These are phyloP conservation scores for Listrodromus nycthemerus DNA, from an alignment of 2,888 invertebrate species.

Conservation along the genomic window DNA sequence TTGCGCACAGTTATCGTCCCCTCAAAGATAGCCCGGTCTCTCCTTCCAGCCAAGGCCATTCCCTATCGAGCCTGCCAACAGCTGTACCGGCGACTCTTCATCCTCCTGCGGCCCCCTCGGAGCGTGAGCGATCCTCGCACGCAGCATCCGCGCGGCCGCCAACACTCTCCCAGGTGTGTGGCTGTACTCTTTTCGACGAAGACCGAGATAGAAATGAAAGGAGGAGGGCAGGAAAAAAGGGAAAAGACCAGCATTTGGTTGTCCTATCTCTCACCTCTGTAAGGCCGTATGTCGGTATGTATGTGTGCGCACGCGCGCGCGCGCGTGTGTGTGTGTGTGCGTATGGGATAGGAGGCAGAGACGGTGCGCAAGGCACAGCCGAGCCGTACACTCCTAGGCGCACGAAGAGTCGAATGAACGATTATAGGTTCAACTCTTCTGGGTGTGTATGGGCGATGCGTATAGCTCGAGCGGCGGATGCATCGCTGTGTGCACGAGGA, in stretches of 20 bases:
- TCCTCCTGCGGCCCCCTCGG: background rate
- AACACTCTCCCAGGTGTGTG: constrained; percentile 52
- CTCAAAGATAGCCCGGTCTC: constrained; percentile 1
- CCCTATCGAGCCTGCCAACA: constrained; percentile 5
- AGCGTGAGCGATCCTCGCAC: constrained; percentile 49
- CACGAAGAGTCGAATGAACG: constrained; percentile 52
- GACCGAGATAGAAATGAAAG: background rate
- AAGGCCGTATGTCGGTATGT: background rate
- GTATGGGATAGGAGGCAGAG: background rate
- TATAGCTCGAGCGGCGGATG: background rate
- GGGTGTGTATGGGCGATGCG: background rate
- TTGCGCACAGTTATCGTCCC: constrained; percentile 15
- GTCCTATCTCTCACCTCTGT: constrained; percentile 26
- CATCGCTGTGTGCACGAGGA: constrained; percentile 56
- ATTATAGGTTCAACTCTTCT: constrained; percentile 49
- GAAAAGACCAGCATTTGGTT: constrained; percentile 19
- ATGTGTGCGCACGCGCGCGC: no score
- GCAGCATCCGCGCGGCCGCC: constrained; percentile 39
- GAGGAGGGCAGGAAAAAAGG: constrained; percentile 7
- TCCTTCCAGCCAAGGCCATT: constrained; percentile 4
- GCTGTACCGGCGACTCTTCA: constrained; percentile 7
- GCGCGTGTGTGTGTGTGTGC: background rate
- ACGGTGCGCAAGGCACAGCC: background rate
- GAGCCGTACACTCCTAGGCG: background rate
- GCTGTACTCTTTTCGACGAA: constrained; percentile 10